Conservation (phyloP, 37 sponge, comb jelly and placozoan species). For the Diacarnus erythraeanus region DNA sequence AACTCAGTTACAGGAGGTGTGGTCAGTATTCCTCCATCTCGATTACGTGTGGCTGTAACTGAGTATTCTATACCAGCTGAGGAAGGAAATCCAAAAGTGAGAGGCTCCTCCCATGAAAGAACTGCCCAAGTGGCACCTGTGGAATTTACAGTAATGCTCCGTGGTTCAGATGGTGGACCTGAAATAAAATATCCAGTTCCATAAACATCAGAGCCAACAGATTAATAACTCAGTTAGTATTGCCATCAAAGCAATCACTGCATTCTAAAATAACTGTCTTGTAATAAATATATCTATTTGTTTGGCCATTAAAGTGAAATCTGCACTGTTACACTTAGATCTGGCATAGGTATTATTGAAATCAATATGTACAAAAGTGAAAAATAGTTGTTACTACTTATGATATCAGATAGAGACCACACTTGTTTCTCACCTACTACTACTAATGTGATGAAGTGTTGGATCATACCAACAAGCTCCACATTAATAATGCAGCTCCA, state of each 20-base stretch:
- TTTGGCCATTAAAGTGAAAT: no score
- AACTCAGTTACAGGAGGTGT: not conserved
- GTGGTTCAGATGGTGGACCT: conserved; percentile 14
- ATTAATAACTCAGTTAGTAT: no score
- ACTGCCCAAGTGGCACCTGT: conserved; percentile 12
- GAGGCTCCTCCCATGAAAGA: conserved; percentile 8
- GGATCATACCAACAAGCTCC: not conserved
- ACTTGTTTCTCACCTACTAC: conserved; percentile 18
- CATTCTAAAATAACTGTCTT: no score
- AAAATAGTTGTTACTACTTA: not conserved
- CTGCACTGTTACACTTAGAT: no score
- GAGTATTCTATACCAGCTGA: not conserved
- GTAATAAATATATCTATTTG: no score
- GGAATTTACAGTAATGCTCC: not conserved
- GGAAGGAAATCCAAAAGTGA: not conserved
- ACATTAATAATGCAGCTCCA: conserved; percentile 17
- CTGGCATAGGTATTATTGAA: no score
- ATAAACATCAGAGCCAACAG: not conserved
- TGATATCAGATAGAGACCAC: not conserved
- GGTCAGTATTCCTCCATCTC: not conserved
- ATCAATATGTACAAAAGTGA: no score
- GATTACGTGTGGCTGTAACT: not conserved
- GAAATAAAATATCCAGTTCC: not conserved
- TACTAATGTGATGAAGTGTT: not conserved
- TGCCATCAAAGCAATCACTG: not conserved